Evolutionary conservation across 2,797 vertebrate genomes (phyloP), one percentile per base, ranked within the genome.

Genomic region (Cichlasoma orientale): DNA sequence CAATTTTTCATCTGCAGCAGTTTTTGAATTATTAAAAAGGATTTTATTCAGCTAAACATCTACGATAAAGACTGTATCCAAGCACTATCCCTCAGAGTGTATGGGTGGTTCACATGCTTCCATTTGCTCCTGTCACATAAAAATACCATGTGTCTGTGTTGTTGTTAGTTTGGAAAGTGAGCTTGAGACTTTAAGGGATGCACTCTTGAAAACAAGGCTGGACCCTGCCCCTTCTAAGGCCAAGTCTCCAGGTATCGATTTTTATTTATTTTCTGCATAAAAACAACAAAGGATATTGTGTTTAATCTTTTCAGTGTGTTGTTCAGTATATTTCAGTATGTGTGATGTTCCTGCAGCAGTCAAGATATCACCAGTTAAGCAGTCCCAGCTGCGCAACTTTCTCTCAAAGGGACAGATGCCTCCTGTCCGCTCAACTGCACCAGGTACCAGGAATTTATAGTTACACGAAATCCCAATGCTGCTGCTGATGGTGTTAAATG

Each of bases 341-440:
- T 1, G 13, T 1, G 2, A 47, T 80, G 1, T 85, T 31, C 79
- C 13, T 79, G 2, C 77, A 94, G 38, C 91, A 95, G 96, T 95
- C 79, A 99, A 98, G 86, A 92, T 99, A 83, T 97, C 98, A 3
- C 95, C 96, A 0, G 94, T 94, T 75, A 99, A 99, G 84, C 97
- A 97, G 85, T 92, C 96, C 56, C 98, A 98, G 80, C 88, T 99
- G 84, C 96, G 98, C 79, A 99, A 97, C 92, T 99, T 99, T 84
- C 95, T 99, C 27, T 97, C 97, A 27, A 99, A 98, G 93, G 96
- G 98, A 44, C 97, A 98, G 88, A 97, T 96, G 79, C 97, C 97
- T 4, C 97, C 97, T 2, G 89, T 99, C 53, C 95, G 97, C 57
- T 98, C 98, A 18, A 99, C 97, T 12, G 98, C 98, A 85, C 98